Percentiles rank a stretch among this genome's conserved stretches.
Conservation (phyloP, 2,797 vertebrate genomes). For the Catostomus latipinnis region DNA sequence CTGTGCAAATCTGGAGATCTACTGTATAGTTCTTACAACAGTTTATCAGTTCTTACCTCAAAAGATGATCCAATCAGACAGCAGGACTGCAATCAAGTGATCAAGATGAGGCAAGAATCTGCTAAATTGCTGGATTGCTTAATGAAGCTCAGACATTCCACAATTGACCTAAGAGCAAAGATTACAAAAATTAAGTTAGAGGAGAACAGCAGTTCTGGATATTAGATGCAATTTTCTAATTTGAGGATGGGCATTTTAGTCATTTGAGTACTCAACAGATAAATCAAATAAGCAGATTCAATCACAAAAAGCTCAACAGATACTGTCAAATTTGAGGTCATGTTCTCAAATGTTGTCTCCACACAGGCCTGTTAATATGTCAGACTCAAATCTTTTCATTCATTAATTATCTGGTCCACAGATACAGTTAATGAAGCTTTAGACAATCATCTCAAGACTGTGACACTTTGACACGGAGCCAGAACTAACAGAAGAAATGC, state of each 20-base stretch:
- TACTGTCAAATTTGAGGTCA: background rate
- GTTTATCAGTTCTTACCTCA: slow-evolving; percentile 51
- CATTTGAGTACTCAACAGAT: no score
- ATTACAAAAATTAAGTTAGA: slow-evolving; percentile 14
- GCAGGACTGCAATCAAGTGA: slow-evolving; percentile 13
- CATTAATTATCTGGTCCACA: slow-evolving; percentile 2
- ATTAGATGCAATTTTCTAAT: background rate
- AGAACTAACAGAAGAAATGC: slow-evolving; percentile 44
- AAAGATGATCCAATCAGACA: slow-evolving; percentile 32
- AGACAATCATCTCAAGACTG: slow-evolving; percentile 14
- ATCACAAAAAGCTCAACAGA: background rate
- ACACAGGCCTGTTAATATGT: slow-evolving; percentile 5
- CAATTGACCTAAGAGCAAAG: slow-evolving; percentile 58
- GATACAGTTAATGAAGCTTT: slow-evolving; percentile 21
- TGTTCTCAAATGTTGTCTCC: background rate
- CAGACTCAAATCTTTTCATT: slow-evolving; percentile 12
- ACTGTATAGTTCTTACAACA: background rate
- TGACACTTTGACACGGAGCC: slow-evolving; percentile 23
- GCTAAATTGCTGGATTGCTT: slow-evolving; percentile 19
- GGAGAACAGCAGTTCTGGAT: background rate
- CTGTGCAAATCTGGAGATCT: background rate
- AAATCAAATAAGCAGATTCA: no score
- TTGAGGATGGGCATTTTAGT: no score
- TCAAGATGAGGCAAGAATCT: slow-evolving; percentile 3
- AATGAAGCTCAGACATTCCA: slow-evolving; percentile 37